Base-by-base conservation (phyloP, 2,797 vertebrate species). In the Chloroceryle amazona region DNA sequence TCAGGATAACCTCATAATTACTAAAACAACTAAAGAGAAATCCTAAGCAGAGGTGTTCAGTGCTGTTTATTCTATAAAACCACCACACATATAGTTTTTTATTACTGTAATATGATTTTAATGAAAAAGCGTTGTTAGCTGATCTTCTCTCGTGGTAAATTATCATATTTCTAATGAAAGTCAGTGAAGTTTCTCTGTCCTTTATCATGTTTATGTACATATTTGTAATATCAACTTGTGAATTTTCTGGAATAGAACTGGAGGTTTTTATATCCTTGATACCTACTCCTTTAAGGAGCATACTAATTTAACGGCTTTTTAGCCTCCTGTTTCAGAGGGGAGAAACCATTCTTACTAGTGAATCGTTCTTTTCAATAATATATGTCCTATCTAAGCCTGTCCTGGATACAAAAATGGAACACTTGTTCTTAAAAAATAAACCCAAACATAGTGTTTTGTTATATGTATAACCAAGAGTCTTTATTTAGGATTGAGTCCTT, bases 181-280 rank as follows among this genome's bases (percentile, higher is more conserved):
- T 67, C 58, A 58, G 25, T 58, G 22, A 75, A 39, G 7, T 42
- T 85, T 63, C 29, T 58, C 3, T 88, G 12, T 74, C 23, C 65
- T 6, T n/a, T 78, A 2, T 41, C 3, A 11, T 42, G 18, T 81
- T 82, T 58, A 22, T 1, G 0, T 55, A 31, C 8, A 3, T 71
- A 28, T 60, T 58, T 52, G 5, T 65, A 51, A 7, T 74, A 54
- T 7, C 10, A 73, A 17, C 28, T 54, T 61, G 28, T 72, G 46
- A 58, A 51, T 76, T 76, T 37, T 22, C 11, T 68, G 26, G 33
- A 65, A 26, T n/a, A 67, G 52, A 91, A 55, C 26, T 51, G 23
- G 71, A 67, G 2, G 21, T 60, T 46, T 66, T 66, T 81, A 16
- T 71, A 60, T 35, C 8, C 1, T 46, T 78, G 25, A 10, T 63